Evolutionary conservation across 2,888 invertebrate genomes (phyloP).

Genomic region (Dromius quadrimaculatus): DNA sequence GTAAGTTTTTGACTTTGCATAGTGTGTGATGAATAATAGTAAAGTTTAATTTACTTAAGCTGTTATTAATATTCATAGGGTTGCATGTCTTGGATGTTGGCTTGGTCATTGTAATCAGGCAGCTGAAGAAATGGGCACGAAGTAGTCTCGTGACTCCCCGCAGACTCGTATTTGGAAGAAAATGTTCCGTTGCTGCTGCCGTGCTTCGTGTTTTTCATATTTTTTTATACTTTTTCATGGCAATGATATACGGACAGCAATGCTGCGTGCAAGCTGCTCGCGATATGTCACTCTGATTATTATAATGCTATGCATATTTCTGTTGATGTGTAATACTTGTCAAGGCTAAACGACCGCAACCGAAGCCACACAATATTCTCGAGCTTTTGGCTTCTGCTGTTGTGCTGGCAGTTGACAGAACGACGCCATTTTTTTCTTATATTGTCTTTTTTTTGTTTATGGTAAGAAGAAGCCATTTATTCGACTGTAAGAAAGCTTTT

Average conservation of each 20-base stretch:
- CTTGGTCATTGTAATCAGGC: conserved; percentile 40
- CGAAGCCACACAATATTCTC: conserved; percentile 2
- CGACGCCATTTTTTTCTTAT: conserved; percentile 14
- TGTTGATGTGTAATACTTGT: conserved; percentile 47
- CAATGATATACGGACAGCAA: conserved; percentile 47
- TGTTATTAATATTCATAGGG: conserved; percentile 45
- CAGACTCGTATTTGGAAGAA: not conserved
- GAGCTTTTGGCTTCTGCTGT: not conserved
- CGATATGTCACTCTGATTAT: conserved; percentile 50
- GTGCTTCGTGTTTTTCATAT: conserved; percentile 42
- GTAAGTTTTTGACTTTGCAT: not conserved
- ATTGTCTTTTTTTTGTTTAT: conserved; percentile 22
- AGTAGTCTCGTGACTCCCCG: not conserved
- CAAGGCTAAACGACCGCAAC: conserved; percentile 32
- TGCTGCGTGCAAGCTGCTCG: conserved; percentile 46
- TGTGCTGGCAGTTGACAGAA: not conserved
- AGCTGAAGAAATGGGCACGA: conserved; percentile 30
- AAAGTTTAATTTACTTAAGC: conserved; percentile 14
- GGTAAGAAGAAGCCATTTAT: not conserved
- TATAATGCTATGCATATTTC: conserved; percentile 50
- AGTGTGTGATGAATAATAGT: conserved; percentile 13
- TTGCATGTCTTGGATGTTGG: conserved; percentile 38
- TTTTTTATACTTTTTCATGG: conserved; percentile 49
- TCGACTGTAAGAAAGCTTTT: conserved; percentile 23
- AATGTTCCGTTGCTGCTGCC: conserved; percentile 12